Percentiles rank a stretch among this genome's conserved stretches.
These are phyloP conservation scores for Drosophila aff. DNA, from an alignment of 1,140 invertebrate genomes.

Conservation along the genomic window DNA sequence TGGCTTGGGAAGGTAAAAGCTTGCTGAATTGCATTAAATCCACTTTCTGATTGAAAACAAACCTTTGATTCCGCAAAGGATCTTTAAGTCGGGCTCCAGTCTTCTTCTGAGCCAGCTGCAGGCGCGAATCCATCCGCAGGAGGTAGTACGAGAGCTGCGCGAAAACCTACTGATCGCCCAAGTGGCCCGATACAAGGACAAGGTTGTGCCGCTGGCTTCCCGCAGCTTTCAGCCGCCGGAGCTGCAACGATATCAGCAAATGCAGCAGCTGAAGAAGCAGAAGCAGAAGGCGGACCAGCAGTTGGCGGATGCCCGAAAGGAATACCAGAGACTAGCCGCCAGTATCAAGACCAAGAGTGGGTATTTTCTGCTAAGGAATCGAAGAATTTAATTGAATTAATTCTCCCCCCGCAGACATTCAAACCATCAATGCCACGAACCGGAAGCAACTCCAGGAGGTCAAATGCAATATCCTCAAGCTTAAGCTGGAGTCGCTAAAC, in stretches of 20 bases:
- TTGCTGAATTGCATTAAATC: background rate
- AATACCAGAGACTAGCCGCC: conserved; percentile 54
- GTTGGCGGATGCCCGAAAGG: conserved; percentile 52
- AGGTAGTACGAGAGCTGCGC: conserved; percentile 60
- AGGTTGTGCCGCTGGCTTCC: conserved; percentile 56
- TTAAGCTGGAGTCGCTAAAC: conserved; percentile 60
- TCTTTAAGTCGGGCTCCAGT: conserved; percentile 73
- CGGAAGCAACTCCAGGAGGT: conserved; percentile 49
- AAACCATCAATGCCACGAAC: conserved; percentile 61
- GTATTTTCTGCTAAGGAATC: background rate
- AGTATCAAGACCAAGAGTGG: conserved; percentile 74
- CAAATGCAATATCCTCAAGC: conserved; percentile 56
- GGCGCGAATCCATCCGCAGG: conserved; percentile 56
- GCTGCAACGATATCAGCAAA: conserved; percentile 64
- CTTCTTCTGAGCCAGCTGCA: conserved; percentile 64
- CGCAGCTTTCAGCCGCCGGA: conserved; percentile 65
- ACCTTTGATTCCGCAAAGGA: conserved; percentile 38
- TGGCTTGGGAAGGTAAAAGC: conserved; percentile 68
- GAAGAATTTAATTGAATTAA: background rate
- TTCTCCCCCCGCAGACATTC: conserved; percentile 58
- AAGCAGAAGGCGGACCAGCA: conserved; percentile 39
- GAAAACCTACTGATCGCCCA: conserved; percentile 70
- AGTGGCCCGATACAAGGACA: conserved; percentile 56
- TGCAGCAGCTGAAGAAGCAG: conserved; percentile 60
- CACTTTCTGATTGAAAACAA: conserved; percentile 1